Percentiles rank a stretch among this genome's conserved stretches.
Conservation (phyloP, 1,140 invertebrate species). For the Grapholita molesta region DNA sequence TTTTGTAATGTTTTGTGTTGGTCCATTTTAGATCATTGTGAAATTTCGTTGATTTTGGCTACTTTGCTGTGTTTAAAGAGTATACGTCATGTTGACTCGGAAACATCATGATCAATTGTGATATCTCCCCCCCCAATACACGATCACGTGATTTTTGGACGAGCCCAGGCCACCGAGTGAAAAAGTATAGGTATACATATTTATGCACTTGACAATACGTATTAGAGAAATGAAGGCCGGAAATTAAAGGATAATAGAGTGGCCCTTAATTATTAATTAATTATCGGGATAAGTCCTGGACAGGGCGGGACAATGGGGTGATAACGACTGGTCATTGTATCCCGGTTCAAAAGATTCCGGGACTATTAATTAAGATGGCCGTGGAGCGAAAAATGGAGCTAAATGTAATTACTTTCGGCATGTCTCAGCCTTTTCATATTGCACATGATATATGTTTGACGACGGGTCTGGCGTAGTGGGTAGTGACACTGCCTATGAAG, state of each 20-base stretch:
- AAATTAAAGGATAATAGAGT: conserved; percentile 33
- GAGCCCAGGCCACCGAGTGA: no score
- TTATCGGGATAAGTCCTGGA: conserved; percentile 35
- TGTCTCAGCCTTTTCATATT: background rate
- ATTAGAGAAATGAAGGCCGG: conserved; percentile 2
- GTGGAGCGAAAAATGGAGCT: conserved; percentile 24
- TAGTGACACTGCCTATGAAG: no score
- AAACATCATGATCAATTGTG: no score
- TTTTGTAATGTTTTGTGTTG: no score
- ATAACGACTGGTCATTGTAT: conserved; percentile 15
- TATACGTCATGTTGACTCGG: no score
- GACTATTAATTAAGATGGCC: conserved; percentile 12
- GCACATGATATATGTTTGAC: background rate
- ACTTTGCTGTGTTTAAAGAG: no score
- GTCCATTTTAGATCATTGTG: no score
- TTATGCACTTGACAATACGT: background rate
- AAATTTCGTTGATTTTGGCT: no score
- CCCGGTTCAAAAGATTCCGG: conserved; percentile 10
- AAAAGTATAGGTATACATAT: no score
- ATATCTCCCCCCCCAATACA: no score
- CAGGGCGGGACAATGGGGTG: conserved; percentile 25
- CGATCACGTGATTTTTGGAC: no score
- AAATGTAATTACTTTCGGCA: conserved; percentile 35
- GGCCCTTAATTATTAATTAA: conserved; percentile 49
- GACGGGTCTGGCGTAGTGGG: no score